A percentile compares a stretch with the other conserved stretches of the same genome.
Conservation (phyloP, 2,797 vertebrate species). For the Sebastes kiyomatsui region DNA sequence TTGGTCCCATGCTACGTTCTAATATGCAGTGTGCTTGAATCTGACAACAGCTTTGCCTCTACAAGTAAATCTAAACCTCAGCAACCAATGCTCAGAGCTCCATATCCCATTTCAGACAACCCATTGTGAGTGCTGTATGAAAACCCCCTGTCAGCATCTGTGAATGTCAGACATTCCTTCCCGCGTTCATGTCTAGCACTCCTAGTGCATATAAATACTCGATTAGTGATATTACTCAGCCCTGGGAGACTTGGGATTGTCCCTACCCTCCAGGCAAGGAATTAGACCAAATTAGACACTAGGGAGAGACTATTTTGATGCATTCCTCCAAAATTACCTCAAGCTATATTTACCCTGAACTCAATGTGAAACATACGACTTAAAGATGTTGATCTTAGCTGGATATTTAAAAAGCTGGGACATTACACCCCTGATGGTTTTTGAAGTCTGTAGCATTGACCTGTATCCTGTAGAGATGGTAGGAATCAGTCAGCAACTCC, state of each 20-base stretch:
- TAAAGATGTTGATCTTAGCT: conserved; percentile 22
- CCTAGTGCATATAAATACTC: conserved; percentile 35
- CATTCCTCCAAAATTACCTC: conserved; percentile 63
- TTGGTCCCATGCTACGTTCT: neutral
- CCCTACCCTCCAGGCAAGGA: conserved; percentile 25
- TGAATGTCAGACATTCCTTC: conserved; percentile 43
- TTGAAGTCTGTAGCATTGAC: neutral
- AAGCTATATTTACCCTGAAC: conserved; percentile 32
- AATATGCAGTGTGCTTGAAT: neutral
- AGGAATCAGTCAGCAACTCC: neutral
- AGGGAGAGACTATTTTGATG: conserved; percentile 50
- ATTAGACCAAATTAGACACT: conserved; percentile 51
- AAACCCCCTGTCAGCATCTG: conserved; percentile 29
- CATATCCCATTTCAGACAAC: neutral
- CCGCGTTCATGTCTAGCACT: conserved; percentile 8
- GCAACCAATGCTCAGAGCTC: neutral
- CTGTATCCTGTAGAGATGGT: neutral
- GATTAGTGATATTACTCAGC: conserved; percentile 57
- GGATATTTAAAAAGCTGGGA: conserved; percentile 1
- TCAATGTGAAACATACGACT: conserved; percentile 18
- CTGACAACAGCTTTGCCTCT: conserved; percentile 14
- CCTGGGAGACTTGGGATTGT: conserved; percentile 19
- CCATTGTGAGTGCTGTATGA: neutral
- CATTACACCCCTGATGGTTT: neutral
- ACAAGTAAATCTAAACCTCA: conserved; percentile 4